Evolutionary conservation across 1,140 invertebrate species (phyloP).

Genomic region (Apis mellifera): DNA sequence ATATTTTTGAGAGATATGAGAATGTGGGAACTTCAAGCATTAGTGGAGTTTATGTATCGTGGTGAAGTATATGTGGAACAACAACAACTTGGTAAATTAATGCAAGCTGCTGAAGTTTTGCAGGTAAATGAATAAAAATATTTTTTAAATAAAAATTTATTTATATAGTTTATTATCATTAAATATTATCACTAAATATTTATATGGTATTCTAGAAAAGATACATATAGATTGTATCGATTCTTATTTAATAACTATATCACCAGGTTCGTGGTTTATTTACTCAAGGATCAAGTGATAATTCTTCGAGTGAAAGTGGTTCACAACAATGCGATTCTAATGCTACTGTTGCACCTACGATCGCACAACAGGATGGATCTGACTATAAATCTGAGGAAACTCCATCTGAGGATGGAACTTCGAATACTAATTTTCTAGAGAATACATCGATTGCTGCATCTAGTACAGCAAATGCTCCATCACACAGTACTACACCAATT

Average conservation of each 20-base stretch:
- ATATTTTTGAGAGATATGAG: slow-evolving; percentile 91
- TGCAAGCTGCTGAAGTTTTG: slow-evolving; percentile 91
- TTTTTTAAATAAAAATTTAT: neutral
- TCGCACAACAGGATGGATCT: slow-evolving; percentile 49
- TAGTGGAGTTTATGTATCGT: slow-evolving; percentile 94
- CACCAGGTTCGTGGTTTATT: slow-evolving; percentile 71
- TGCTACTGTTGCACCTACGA: slow-evolving; percentile 54
- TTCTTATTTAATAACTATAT: neutral
- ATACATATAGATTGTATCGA: neutral
- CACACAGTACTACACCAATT: slow-evolving; percentile 59
- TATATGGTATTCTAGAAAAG: neutral
- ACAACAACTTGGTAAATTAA: slow-evolving; percentile 88
- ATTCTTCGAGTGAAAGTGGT: slow-evolving; percentile 63
- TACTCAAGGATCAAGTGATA: slow-evolving; percentile 73
- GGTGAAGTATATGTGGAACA: slow-evolving; percentile 93
- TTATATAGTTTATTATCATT: too few species aligned
- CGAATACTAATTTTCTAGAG: slow-evolving; percentile 69
- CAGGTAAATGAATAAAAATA: slow-evolving; percentile 82
- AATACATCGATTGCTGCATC: slow-evolving; percentile 62
- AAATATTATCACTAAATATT: too few species aligned
- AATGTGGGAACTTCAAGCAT: slow-evolving; percentile 89
- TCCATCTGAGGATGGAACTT: slow-evolving; percentile 67
- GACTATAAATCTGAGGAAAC: slow-evolving; percentile 70
- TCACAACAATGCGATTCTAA: slow-evolving; percentile 62
- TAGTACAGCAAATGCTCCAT: slow-evolving; percentile 60